A percentile compares a stretch with the other conserved stretches of the same genome.
These are phyloP conservation scores for Anadara kagoshimensis DNA, from an alignment of 1,140 invertebrate species.

Conservation along the genomic window DNA sequence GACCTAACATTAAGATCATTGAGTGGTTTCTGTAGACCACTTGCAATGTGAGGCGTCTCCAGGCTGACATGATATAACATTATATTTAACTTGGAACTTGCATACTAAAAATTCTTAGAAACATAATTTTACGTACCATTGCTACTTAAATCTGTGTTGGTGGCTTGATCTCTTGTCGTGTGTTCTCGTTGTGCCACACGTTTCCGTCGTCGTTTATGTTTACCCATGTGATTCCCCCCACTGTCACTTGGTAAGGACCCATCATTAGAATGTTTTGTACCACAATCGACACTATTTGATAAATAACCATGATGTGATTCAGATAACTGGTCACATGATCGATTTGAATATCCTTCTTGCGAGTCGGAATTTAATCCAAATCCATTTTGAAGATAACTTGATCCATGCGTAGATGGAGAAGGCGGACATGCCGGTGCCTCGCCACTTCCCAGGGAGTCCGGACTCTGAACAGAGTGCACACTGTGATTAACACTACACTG, in stretches of 20 bases:
- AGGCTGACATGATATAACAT: too few relatives aligned
- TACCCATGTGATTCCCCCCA: conserved; percentile 48
- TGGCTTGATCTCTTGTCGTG: conserved; percentile 66
- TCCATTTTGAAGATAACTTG: conserved; percentile 50
- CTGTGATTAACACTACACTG: conserved; percentile 31
- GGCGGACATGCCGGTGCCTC: conserved; percentile 47
- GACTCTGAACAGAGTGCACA: conserved; percentile 15
- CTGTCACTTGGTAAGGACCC: conserved; percentile 47
- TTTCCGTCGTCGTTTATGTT: conserved; percentile 61
- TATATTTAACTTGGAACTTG: too few relatives aligned
- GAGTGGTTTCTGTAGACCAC: too few relatives aligned
- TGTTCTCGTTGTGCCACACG: conserved; percentile 48
- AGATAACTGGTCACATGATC: conserved; percentile 50
- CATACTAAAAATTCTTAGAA: too few relatives aligned
- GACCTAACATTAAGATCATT: too few relatives aligned
- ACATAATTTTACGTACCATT: conserved; percentile 58
- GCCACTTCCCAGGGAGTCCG: conserved; percentile 46
- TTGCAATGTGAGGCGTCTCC: too few relatives aligned
- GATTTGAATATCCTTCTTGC: conserved; percentile 46
- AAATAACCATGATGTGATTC: conserved; percentile 42
- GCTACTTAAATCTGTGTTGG: conserved; percentile 71
- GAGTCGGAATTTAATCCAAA: conserved; percentile 39
- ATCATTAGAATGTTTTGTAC: conserved; percentile 40
- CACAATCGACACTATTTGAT: conserved; percentile 20
- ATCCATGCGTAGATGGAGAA: conserved; percentile 38